These are phyloP conservation scores for Archocentrus centrarchus DNA, from an alignment of 2,113 vertebrate genomes.

Conservation along the genomic window DNA sequence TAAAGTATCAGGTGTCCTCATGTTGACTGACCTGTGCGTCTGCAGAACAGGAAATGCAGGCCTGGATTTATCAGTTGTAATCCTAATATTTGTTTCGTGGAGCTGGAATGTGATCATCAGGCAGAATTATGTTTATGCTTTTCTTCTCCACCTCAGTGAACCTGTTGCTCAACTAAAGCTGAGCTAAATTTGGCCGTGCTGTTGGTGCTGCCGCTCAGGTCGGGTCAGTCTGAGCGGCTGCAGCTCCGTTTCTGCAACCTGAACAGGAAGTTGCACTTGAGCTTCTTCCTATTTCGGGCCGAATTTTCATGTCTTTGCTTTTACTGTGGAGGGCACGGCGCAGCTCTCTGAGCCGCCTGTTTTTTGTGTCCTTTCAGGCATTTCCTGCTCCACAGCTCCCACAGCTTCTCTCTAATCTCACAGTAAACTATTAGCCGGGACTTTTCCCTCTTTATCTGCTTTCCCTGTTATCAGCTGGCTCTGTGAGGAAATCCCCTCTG, in stretches of 20 bases:
- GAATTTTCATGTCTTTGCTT: not conserved
- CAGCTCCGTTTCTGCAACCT: not conserved
- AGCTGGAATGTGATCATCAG: not conserved
- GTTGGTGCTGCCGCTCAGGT: not conserved
- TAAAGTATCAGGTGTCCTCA: not conserved
- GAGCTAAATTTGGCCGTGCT: not conserved
- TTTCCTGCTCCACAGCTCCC: not conserved
- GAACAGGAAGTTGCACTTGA: conserved; percentile 6
- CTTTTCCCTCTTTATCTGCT: not conserved
- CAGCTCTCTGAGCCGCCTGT: fast-evolving
- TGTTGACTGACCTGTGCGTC: not conserved
- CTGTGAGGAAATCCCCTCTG: not conserved
- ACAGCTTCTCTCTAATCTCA: not conserved
- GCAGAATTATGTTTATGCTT: not conserved
- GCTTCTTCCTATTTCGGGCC: not conserved
- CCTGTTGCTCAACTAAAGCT: not conserved
- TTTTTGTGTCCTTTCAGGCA: not conserved
- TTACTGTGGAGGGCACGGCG: fast-evolving
- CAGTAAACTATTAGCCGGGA: not conserved
- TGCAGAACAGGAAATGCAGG: not conserved
- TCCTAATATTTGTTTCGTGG: not conserved
- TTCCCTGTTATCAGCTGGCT: not conserved
- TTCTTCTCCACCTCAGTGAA: not conserved
- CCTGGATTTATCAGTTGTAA: not conserved
- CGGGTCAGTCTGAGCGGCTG: not conserved